Evolutionary conservation across 2,113 vertebrate genomes (phyloP).

Genomic region (Thymallus thymallus): DNA sequence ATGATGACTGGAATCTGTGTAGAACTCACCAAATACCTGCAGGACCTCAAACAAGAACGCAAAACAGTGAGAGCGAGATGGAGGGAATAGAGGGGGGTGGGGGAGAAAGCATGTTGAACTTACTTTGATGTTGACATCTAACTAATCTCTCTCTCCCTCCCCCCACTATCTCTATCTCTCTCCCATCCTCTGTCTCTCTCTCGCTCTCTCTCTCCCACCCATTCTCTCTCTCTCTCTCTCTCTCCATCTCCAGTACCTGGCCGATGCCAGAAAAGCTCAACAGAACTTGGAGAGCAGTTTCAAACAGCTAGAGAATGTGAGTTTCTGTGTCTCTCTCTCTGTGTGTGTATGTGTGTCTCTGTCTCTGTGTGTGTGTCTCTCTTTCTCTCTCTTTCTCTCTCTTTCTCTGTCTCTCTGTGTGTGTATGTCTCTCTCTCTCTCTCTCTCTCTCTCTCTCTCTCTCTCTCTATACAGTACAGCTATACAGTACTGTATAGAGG

Average conservation of each 20-base stretch:
- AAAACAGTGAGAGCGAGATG: conserved; percentile 63
- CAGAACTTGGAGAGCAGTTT: conserved; percentile 80
- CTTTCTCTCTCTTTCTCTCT: too few species aligned
- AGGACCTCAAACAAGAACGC: conserved; percentile 69
- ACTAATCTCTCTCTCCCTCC: background rate
- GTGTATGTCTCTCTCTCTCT: too few species aligned
- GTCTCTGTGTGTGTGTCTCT: conserved; percentile 1
- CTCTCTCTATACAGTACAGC: too few species aligned
- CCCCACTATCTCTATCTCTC: too few species aligned
- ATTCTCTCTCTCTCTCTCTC: background rate
- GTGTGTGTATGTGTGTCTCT: conserved; percentile 15
- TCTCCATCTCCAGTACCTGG: conserved; percentile 69
- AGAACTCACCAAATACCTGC: conserved; percentile 68
- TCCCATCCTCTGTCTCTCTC: background rate
- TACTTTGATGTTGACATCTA: background rate
- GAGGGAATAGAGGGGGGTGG: too few species aligned
- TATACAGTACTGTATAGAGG: too few species aligned
- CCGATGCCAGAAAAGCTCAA: conserved; percentile 81
- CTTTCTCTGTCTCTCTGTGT: too few species aligned
- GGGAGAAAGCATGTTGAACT: too few species aligned
- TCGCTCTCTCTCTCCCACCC: background rate
- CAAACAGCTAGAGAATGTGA: conserved; percentile 83
- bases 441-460: too few species aligned
- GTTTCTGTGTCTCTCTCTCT: conserved; percentile 42
- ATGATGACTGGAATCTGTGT: conserved; percentile 67